phyloP scores from a whole-genome alignment of 2,888 invertebrate species.

The Latheticus oryzae region DNA sequence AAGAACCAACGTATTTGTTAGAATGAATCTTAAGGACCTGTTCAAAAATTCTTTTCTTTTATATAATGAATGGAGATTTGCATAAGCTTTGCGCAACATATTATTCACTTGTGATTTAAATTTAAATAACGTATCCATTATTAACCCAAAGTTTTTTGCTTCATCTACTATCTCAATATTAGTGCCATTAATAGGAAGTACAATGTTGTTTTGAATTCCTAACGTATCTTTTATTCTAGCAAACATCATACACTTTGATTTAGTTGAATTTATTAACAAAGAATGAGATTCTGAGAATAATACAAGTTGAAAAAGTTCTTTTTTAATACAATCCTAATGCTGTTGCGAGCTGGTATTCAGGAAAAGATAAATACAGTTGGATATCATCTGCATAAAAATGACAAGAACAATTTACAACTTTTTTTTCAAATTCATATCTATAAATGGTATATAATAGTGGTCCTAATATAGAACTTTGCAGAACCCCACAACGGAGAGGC shows the following conservation, averaged over 20 bases:
- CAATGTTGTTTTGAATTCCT: background rate
- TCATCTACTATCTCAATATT: background rate
- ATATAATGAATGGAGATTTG: too few species aligned
- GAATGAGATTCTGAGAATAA: constrained; percentile 1
- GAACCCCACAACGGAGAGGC: background rate
- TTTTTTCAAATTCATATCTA: background rate
- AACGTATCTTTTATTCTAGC: background rate
- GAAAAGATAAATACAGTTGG: too few species aligned
- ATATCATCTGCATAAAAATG: too few species aligned
- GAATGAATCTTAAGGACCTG: too few species aligned
- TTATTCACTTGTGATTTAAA: too few species aligned
- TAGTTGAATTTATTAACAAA: constrained; percentile 2
- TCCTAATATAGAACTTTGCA: background rate
- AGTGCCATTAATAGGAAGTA: background rate
- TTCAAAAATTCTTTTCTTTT: too few species aligned
- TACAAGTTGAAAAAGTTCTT: too few species aligned
- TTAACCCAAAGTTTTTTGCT: too few species aligned
- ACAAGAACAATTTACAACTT: background rate
- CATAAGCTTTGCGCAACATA: too few species aligned
- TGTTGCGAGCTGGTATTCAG: too few species aligned
- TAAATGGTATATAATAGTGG: background rate
- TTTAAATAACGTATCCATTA: too few species aligned
- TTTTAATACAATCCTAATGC: background rate
- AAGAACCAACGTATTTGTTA: too few species aligned
- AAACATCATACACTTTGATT: background rate